Conservation (phyloP, 2,797 vertebrate species). For the Typhlichthys eigenmanni region DNA sequence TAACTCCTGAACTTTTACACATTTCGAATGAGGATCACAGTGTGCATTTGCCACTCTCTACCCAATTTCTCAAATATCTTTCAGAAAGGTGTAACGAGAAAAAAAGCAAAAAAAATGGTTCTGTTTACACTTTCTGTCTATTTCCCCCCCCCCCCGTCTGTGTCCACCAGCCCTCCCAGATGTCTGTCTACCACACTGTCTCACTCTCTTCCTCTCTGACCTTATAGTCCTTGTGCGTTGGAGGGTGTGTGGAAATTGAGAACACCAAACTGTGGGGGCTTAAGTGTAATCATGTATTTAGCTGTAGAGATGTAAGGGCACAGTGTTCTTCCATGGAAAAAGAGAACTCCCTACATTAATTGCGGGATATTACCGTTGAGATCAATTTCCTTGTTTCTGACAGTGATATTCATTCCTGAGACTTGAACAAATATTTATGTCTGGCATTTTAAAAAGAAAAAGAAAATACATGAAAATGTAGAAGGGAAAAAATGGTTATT, state of each 20-base stretch:
- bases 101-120: slow-evolving; percentile 23
- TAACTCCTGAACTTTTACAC: slow-evolving; percentile 32
- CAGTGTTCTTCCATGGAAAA: slow-evolving; percentile 77
- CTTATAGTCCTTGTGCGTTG: slow-evolving; percentile 68
- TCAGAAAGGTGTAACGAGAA: slow-evolving; percentile 43
- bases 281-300: slow-evolving; percentile 83
- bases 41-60: slow-evolving; percentile 43
- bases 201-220: slow-evolving; percentile 49
- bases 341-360: slow-evolving; percentile 74
- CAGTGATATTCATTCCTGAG: slow-evolving; percentile 70
- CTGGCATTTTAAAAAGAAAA: slow-evolving; percentile 37
- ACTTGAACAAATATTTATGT: slow-evolving; percentile 75
- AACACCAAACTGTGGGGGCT: slow-evolving; percentile 80
- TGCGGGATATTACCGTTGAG: slow-evolving; percentile 75
- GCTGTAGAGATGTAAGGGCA: slow-evolving; percentile 72
- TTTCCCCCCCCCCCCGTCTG: slow-evolving; percentile 46
- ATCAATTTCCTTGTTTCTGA: slow-evolving; percentile 77
- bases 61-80: slow-evolving; percentile 53
- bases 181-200: slow-evolving; percentile 8
- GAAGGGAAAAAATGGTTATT: slow-evolving; percentile 7
- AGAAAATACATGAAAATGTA: slow-evolving; percentile 24
- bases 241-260: slow-evolving; percentile 78
- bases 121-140: slow-evolving; percentile 52
- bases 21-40: slow-evolving; percentile 8
- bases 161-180: slow-evolving; percentile 18